Evolutionary conservation across 2,113 vertebrate genomes (phyloP), one percentile per base, ranked within the genome.

Genomic region (Parotia lawesii): DNA sequence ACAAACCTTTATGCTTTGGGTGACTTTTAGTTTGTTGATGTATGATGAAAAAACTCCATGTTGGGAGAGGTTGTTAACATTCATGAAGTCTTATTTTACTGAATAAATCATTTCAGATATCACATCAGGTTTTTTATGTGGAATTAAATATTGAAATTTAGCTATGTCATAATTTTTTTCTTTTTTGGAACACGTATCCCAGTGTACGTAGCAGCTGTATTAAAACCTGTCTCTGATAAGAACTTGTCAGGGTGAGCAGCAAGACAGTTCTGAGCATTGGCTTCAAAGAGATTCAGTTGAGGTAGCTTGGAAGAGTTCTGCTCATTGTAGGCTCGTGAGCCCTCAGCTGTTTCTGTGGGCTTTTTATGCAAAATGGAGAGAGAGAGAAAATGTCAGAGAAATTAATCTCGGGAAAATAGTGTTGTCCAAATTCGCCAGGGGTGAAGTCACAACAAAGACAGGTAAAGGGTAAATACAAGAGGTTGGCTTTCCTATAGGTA

Each of bases 371-470:
- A 58, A 47, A 75, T 54, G 33, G 4, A 73, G 22, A 29, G 60
- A 57, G 60, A 57, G 23, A 40, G 12, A 88, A 83, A 90, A 58
- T 35, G 33, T 35, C 58, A 61, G 54, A 82, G 29, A 80, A 60
- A 44, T 60, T 17, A 2, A 53, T 76, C 37, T 83, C 1, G 3
- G 3, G 3, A 54, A 15, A 44, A 3, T n/a, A n/a, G n/a, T n/a
- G n/a, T 16, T 58, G 22, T 57, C 35, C 9, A 3, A 48, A 62
- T 62, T 82, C 47, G 11, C 50, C 0, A 1, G 3, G 3, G 27
- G 12, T 3, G 5, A 44, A 53, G 47, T 61, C 4, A 3, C 44
- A 79, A 37, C 45, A 48, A 61, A 73, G 69, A 61, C 3, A 31
- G 33, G 31, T 70, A 44, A 74, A 70, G 27, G 7, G 12, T 73